A percentile compares a stretch with the other conserved stretches of the same genome.
phyloP scores from a whole-genome alignment of 37 sponge, comb jelly and placozoan species.

The Ephydatia muelleri region DNA sequence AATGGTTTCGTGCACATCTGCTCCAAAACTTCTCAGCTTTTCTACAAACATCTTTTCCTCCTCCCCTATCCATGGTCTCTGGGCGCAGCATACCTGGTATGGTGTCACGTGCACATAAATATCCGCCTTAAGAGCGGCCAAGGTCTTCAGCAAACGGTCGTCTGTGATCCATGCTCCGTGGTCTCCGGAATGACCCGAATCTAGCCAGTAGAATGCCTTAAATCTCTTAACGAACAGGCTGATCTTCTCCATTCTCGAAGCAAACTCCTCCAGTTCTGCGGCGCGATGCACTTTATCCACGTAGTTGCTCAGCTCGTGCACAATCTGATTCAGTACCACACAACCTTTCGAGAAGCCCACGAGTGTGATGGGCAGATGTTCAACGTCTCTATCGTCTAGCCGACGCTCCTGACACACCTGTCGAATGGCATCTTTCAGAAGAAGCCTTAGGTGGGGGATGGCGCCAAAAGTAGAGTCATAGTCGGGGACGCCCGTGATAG shows the following conservation, averaged over 20 bases:
- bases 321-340: slow-evolving; percentile 88
- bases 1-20: slow-evolving; percentile 40
- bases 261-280: not conserved
- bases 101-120: slow-evolving; percentile 85
- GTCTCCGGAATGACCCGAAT: slow-evolving; percentile 86
- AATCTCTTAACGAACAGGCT: slow-evolving; percentile 47
- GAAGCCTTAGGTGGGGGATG: slow-evolving; percentile 37
- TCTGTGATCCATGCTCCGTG: slow-evolving; percentile 78
- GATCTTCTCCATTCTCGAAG: slow-evolving; percentile 4
- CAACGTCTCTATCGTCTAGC: not conserved
- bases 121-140: slow-evolving; percentile 31
- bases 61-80: slow-evolving; percentile 71
- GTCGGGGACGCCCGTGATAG: slow-evolving; percentile 63
- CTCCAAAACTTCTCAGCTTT: slow-evolving; percentile 37
- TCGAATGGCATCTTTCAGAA: slow-evolving; percentile 45
- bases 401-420: slow-evolving; percentile 10
- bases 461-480: slow-evolving; percentile 55
- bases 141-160: slow-evolving; percentile 25
- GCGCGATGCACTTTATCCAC: not conserved
- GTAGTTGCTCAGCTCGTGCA: slow-evolving; percentile 67
- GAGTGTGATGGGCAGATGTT: slow-evolving; percentile 46
- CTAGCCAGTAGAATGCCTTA: slow-evolving; percentile 81
- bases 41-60: slow-evolving; percentile 70
- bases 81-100: slow-evolving; percentile 68
- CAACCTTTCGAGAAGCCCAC: slow-evolving; percentile 94